phyloP scores from a whole-genome alignment of 2,797 vertebrate genomes.

The Hypotaenidia philippensis region DNA sequence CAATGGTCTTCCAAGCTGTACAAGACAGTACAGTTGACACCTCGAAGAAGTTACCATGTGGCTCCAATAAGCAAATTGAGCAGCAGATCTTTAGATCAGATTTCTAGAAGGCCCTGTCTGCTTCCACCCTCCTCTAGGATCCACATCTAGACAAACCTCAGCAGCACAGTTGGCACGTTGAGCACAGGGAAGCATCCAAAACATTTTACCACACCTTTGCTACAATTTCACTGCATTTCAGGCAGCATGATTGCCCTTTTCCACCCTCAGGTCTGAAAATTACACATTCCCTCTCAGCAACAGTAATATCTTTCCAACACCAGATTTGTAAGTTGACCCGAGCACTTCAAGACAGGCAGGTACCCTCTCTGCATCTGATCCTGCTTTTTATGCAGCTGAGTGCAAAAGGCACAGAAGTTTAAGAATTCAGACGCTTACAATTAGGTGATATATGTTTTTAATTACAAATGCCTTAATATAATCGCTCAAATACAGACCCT shows the following conservation, averaged over 20 bases:
- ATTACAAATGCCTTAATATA: background rate
- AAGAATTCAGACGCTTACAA: background rate
- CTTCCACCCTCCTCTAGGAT: background rate
- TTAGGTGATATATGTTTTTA: background rate
- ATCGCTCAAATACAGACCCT: background rate
- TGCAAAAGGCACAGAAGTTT: background rate
- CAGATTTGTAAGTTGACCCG: background rate
- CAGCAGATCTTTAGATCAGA: background rate
- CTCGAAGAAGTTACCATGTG: background rate
- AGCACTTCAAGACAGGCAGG: background rate
- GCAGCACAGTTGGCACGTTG: rapidly evolving
- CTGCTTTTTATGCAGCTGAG: background rate
- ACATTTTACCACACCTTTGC: background rate
- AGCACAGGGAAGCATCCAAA: background rate
- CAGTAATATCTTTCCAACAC: background rate
- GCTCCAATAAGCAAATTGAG: background rate
- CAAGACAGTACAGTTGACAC: background rate
- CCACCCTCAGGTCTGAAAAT: background rate
- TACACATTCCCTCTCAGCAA: background rate
- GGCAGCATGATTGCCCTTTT: background rate
- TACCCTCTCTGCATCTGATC: background rate
- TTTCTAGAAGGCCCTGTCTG: background rate
- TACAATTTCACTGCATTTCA: background rate
- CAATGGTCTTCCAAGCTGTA: background rate
- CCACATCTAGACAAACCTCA: background rate